phyloP scores from a whole-genome alignment of 2,113 vertebrate species.

The Boleophthalmus pectinirostris region DNA sequence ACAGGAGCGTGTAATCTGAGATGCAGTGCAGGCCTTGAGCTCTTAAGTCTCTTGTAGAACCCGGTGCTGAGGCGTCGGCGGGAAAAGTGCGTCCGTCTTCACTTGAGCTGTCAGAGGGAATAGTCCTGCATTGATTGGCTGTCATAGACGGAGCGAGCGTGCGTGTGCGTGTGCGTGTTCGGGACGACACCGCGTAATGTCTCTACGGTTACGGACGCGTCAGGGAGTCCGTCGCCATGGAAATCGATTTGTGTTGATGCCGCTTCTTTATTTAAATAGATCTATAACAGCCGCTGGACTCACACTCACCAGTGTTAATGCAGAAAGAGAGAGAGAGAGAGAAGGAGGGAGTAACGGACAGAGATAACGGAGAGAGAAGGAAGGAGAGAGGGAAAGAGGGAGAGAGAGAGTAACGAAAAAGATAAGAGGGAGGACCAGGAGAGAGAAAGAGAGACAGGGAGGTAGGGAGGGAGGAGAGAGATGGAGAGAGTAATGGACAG shows the following conservation, averaged over 20 bases:
- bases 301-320: conserved; percentile 50
- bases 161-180: conserved; percentile 43
- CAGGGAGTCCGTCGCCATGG: conserved; percentile 39
- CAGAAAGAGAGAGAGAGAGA: conserved; percentile 12
- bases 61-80: conserved; percentile 15
- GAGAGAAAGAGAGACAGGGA: no score
- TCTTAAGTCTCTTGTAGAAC: conserved; percentile 55
- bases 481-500: background rate
- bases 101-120: conserved; percentile 64
- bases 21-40: conserved; percentile 51
- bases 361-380: background rate
- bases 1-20: conserved; percentile 62
- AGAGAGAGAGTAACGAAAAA: no score
- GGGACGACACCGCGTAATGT: conserved; percentile 33
- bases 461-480: background rate
- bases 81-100: conserved; percentile 34
- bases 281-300: conserved; percentile 44
- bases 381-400: background rate
- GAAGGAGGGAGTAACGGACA: background rate
- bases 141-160: conserved; percentile 44
- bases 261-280: conserved; percentile 57
- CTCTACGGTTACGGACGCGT: conserved; percentile 52
- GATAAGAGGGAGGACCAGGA: no score
- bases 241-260: conserved; percentile 65
- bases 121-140: conserved; percentile 63